Base-by-base conservation (phyloP, 2,797 vertebrate genomes). In the Naso thynnoides region DNA sequence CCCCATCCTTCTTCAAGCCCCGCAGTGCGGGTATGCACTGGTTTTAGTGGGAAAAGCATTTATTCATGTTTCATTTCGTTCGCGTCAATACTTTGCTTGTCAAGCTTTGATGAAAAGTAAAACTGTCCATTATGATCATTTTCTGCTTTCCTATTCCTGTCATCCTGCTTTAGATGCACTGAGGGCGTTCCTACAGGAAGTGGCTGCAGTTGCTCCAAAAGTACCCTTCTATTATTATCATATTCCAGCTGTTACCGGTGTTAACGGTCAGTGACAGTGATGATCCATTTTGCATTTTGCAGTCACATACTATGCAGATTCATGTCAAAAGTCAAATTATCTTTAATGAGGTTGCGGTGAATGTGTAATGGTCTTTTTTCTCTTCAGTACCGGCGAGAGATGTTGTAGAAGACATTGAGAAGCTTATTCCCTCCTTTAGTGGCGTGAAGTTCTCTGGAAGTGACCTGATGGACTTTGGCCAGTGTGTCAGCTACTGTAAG, bases 201-300 rank as follows among this genome's bases (percentile, higher is more conserved):
- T 99, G 58, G 95, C 96, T 0, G 84, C 88, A 8, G 92, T 82
- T 16, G 98, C 97, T 39, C 96, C 96, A 8, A 24, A 21, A 0
- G 27, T 97, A 70, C 97, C 98, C 0, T 96, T 99, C 89, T 99
- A 97, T 84, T 99, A 99, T 79, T 99, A 99, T 56, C 97, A 99
- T 62, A 84, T 98, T 71, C 98, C 98, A 45, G 45, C 79, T 42
- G 3, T 98, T 48, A 99, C 98, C 0, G 96, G 96, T 15, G 89
- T 98, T 33, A 94, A 94, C 10, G 85, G 98, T 99, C 80, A 94
- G 96, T 95, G 76, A 23, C 26, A 6, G 1, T 53, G 9, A 59
- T 39, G 29, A 33, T 6, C 21, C 5, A 23, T 18, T 79, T 61
- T 69, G 10, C 19, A 15, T 45, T 58, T 16, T 59, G 14, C 27